Evolutionary conservation across 2,797 vertebrate species (phyloP).

Genomic region (Rhynchotus rufescens): DNA sequence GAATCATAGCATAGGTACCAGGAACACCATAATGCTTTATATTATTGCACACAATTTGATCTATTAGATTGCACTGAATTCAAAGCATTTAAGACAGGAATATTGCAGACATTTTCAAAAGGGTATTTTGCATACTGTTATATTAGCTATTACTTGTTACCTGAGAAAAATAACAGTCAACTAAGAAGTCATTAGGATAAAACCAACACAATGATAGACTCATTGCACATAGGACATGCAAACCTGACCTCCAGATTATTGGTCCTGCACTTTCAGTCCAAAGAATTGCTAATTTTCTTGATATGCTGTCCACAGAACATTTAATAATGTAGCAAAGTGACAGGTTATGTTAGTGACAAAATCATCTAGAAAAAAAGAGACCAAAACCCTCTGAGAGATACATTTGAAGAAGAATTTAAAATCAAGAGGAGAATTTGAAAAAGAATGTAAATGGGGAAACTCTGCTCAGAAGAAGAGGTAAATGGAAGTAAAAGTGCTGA

Average conservation of each 20-base stretch:
- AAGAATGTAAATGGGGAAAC: not conserved
- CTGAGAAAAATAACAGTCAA: not conserved
- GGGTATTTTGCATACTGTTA: not conserved
- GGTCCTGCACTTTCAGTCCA: not conserved
- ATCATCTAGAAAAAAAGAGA: not conserved
- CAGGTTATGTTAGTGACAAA: not conserved
- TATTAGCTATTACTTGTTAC: not conserved
- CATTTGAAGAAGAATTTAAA: not conserved
- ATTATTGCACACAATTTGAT: fast-evolving
- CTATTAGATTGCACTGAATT: not conserved
- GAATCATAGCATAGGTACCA: not conserved
- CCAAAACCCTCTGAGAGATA: not conserved
- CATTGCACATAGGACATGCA: not conserved
- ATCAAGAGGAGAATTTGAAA: not conserved
- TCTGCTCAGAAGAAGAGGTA: not conserved
- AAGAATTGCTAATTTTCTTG: not conserved
- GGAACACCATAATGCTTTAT: not conserved
- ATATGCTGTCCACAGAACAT: not conserved
- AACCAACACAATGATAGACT: not conserved
- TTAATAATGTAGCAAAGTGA: not conserved
- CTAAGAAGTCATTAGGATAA: not conserved
- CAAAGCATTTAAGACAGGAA: not conserved
- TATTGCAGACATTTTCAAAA: not conserved
- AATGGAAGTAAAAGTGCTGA: not conserved
- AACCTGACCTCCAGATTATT: not conserved